These are phyloP conservation scores for Polydrusus tereticollis DNA, from an alignment of 2,888 invertebrate species.

Conservation along the genomic window DNA sequence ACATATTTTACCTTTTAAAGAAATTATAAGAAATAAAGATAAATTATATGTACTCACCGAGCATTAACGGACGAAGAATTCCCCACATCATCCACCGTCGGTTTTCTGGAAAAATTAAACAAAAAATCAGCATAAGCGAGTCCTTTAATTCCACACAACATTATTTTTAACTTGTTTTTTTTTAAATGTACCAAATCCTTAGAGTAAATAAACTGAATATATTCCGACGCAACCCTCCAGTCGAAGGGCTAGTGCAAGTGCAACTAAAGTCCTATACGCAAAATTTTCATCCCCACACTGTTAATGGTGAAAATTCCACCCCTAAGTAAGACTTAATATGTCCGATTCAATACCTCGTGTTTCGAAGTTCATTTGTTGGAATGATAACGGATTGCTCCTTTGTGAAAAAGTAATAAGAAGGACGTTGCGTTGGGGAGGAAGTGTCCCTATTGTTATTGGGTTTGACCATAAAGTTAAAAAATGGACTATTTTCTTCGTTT, in stretches of 20 bases:
- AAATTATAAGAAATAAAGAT: background rate
- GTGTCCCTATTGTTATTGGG: background rate
- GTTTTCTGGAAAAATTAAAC: constrained; percentile 82
- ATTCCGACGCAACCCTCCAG: constrained; percentile 30
- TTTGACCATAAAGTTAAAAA: too few species aligned
- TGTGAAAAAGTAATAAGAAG: constrained; percentile 18
- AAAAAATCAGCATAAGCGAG: constrained; percentile 61
- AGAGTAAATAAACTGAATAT: constrained; percentile 5
- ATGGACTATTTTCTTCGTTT: too few species aligned
- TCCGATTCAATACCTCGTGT: constrained; percentile 43
- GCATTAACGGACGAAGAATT: constrained; percentile 89
- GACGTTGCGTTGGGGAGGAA: background rate
- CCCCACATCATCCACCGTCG: constrained; percentile 87
- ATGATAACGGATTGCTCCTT: constrained; percentile 55
- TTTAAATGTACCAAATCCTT: too few species aligned
- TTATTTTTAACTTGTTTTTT: constrained; percentile 38
- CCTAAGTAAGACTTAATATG: constrained; percentile 66
- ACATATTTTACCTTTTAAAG: background rate
- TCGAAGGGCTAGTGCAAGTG: constrained; percentile 53
- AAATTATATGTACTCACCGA: constrained; percentile 78
- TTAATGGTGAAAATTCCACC: constrained; percentile 51
- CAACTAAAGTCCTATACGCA: constrained; percentile 57
- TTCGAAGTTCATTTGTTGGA: constrained; percentile 55
- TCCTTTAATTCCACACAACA: constrained; percentile 61
- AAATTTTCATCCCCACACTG: constrained; percentile 47